phyloP scores from a whole-genome alignment of 2,888 invertebrate genomes.

The Papilio elwesi region DNA sequence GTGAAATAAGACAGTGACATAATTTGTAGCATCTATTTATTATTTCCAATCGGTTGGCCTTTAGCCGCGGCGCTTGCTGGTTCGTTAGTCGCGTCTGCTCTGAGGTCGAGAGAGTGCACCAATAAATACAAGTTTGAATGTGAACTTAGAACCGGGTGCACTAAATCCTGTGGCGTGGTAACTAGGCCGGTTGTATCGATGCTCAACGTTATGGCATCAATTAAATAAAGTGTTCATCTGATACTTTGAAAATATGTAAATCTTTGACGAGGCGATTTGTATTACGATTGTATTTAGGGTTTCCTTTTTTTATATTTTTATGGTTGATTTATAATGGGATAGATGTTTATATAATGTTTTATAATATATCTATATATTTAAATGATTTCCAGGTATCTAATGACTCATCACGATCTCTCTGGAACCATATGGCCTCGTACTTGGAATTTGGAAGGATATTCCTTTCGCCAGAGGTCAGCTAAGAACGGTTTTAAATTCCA shows the following conservation, averaged over 20 bases:
- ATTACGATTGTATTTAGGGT: not conserved
- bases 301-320: not conserved
- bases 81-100: constrained; percentile 57
- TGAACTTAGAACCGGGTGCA: constrained; percentile 54
- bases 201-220: constrained; percentile 24
- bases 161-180: constrained; percentile 58
- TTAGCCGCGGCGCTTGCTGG: constrained; percentile 36
- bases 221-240: constrained; percentile 19
- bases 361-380: too few relatives aligned
- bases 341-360: too few relatives aligned
- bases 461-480: too few relatives aligned
- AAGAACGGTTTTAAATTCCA: too few relatives aligned
- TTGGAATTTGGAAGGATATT: too few relatives aligned
- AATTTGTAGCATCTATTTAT: constrained; percentile 32
- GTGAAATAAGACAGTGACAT: constrained; percentile 23
- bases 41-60: constrained; percentile 38
- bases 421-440: too few relatives aligned
- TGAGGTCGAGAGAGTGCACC: constrained; percentile 57
- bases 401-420: too few relatives aligned
- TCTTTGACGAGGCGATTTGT: constrained; percentile 11
- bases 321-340: too few relatives aligned
- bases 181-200: constrained; percentile 48
- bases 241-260: constrained; percentile 10
- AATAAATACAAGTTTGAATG: constrained; percentile 56
- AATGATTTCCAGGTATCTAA: too few relatives aligned